Evolutionary conservation across 2,113 vertebrate genomes (phyloP), one percentile per base, ranked within the genome.

Genomic region (Seriola quinqueradiata): DNA sequence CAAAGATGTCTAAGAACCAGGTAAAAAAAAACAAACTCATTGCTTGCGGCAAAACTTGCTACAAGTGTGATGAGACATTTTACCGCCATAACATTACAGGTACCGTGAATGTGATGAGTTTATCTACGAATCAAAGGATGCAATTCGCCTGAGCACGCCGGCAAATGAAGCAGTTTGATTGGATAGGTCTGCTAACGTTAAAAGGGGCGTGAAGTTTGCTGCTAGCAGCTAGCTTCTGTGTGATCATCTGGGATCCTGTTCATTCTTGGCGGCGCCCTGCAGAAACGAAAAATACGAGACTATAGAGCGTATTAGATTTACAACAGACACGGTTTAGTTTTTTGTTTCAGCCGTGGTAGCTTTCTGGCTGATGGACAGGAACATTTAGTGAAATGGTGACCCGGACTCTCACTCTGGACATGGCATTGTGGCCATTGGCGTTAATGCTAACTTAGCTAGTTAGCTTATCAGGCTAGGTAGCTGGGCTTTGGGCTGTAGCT

Each of bases 181-280:
- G 95, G 95, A 54, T 79, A 3, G 46, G 0, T 3, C 23, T 5
- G 63, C 54, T 38, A 38, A 82, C 84, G 25, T 42, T 92, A 63
- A 87, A 92, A 79, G 90, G 92, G 95, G 94, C 93, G 94, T 95
- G 92, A 87, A 46, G 76, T 85, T 92, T n/a, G 36, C 57, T 70
- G 76, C 66, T 89, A 83, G 44, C 60, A 14, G 77, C 70, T 87
- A 84, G 83, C 86, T 73, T 2, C 28, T 38, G n/a, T 77, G 70
- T 82, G 79, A 61, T 70, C 52, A 76, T 44, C 60, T 70, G 34
- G 46, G 38, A 79, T 59, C 58, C 78, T 76, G 58, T 83, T 81
- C 79, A 70, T 75, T 66, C 55, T 83, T 81, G 75, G 87, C 81
- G 83, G 84, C 69, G 76, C 55, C 42, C 52, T 70, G 63, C 68